Evolutionary conservation across 2,797 vertebrate species (phyloP).

Genomic region (Oceanodroma leucorhoa): DNA sequence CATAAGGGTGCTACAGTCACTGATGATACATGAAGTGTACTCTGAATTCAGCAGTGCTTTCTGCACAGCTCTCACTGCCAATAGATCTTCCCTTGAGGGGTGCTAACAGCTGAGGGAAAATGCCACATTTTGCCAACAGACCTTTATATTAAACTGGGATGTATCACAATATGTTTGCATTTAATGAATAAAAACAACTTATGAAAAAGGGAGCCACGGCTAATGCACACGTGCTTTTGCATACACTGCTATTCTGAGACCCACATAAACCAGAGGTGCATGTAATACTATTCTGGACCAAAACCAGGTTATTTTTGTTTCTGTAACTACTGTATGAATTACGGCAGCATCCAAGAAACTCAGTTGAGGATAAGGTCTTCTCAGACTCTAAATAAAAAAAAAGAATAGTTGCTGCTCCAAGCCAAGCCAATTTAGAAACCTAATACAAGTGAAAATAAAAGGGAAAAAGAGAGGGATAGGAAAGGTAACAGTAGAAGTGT

Average conservation of each 20-base stretch:
- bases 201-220: neutral
- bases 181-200: constrained; percentile 49
- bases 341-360: neutral
- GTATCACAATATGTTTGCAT: neutral
- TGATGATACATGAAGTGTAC: neutral
- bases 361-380: neutral
- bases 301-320: neutral
- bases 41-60: neutral
- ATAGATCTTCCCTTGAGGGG: neutral
- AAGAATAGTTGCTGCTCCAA: neutral
- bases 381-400: neutral
- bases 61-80: neutral
- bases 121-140: constrained; percentile 16
- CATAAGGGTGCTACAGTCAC: neutral
- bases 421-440: neutral
- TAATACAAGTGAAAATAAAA: neutral
- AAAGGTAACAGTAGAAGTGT: neutral
- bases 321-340: neutral
- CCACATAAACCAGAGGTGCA: neutral
- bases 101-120: constrained; percentile 20
- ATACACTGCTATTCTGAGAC: neutral
- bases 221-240: neutral
- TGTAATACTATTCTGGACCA: neutral
- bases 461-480: neutral
- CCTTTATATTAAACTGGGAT: constrained; percentile 19